Evolutionary conservation across 2,888 invertebrate species (phyloP).

Genomic region (Bombylius discolor): DNA sequence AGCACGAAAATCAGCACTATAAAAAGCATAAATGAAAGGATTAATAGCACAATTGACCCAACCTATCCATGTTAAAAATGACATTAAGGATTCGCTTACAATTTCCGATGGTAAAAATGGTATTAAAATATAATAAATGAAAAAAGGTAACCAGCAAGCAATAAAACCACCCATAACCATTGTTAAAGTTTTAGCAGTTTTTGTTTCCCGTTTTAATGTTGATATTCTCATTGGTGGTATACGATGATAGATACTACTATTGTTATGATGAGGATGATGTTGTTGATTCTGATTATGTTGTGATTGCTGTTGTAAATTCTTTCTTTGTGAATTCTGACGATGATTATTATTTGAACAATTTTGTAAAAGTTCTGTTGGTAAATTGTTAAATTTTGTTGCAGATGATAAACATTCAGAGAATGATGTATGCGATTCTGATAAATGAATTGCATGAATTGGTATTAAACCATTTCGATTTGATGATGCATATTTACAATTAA

Average conservation of each 20-base stretch:
- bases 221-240: constrained; percentile 44
- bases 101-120: constrained; percentile 57
- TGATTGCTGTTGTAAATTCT: constrained; percentile 2
- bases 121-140: constrained; percentile 67
- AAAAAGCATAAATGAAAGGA: constrained; percentile 83
- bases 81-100: constrained; percentile 52
- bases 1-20: constrained; percentile 73
- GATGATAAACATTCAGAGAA: constrained; percentile 23
- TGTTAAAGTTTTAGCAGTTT: constrained; percentile 76
- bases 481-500: constrained; percentile 23
- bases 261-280: constrained; percentile 14
- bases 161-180: constrained; percentile 83
- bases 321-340: constrained; percentile 12
- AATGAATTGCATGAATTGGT: constrained; percentile 22
- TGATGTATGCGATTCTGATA: constrained; percentile 23
- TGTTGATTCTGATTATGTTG: constrained; percentile 11
- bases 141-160: constrained; percentile 81
- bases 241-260: constrained; percentile 22
- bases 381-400: constrained; percentile 2
- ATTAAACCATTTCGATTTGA: constrained; percentile 8
- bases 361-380: neutral
- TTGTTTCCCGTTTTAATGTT: constrained; percentile 62
- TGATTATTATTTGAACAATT: neutral
- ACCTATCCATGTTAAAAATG: constrained; percentile 72
- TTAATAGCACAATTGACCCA: constrained; percentile 86